Conservation (phyloP, 2,797 vertebrate genomes). For the Phalanger gymnotis region DNA sequence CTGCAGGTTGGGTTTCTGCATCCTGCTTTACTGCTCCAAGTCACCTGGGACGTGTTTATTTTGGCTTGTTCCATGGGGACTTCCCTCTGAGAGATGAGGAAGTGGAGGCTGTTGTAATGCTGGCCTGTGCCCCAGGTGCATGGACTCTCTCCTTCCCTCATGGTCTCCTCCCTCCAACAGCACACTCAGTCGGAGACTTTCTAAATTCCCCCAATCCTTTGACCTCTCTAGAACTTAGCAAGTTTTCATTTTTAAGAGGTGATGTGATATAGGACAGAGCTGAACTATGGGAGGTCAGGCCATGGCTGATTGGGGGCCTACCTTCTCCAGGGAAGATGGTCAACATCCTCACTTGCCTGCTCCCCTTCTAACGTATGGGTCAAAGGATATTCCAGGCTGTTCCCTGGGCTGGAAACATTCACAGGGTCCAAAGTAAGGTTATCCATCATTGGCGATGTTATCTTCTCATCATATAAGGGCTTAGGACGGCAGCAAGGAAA, state of each 20-base stretch:
- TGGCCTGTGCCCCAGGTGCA: neutral
- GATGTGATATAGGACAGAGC: neutral
- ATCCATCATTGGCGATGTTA: neutral
- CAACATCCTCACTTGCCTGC: neutral
- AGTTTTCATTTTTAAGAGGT: neutral
- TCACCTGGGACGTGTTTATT: neutral
- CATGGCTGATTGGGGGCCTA: neutral
- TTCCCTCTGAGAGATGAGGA: slow-evolving; percentile 8
- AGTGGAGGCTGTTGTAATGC: neutral
- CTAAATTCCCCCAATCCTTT: neutral
- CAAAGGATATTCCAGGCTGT: neutral
- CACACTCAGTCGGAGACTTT: neutral
- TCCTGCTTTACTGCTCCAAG: neutral
- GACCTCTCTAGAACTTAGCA: neutral
- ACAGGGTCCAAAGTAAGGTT: neutral
- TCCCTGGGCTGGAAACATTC: neutral
- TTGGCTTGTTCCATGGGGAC: neutral
- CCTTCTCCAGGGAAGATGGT: neutral
- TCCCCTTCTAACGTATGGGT: neutral
- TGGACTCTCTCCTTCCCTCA: neutral
- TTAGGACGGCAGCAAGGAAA: neutral
- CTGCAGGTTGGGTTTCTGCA: neutral
- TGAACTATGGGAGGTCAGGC: neutral
- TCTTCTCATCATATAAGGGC: neutral
- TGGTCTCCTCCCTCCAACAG: neutral